Evolutionary conservation across 2,888 invertebrate genomes (phyloP).

Genomic region (Apamea anceps): DNA sequence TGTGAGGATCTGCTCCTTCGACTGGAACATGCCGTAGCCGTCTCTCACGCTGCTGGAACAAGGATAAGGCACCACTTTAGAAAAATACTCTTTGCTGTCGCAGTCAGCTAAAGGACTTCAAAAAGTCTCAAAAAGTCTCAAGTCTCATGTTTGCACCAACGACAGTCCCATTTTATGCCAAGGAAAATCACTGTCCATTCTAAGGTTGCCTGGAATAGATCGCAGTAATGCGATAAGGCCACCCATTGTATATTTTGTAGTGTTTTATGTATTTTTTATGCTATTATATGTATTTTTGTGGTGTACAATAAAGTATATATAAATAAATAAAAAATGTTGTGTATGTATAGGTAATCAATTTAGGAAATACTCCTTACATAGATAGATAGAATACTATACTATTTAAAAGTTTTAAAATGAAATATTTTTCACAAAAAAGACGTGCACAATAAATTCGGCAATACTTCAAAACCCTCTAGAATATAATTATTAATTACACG

Average conservation of each 20-base stretch:
- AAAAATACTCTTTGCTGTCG: background rate
- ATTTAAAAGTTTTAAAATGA: background rate
- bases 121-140: background rate
- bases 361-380: background rate
- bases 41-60: conserved; percentile 52
- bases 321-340: too few relatives aligned
- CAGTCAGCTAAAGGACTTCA: background rate
- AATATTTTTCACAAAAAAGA: background rate
- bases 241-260: too few relatives aligned
- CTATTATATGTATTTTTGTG: too few relatives aligned
- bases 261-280: too few relatives aligned
- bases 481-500: background rate
- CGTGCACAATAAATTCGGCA: background rate
- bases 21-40: conserved; percentile 72
- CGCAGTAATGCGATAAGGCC: too few relatives aligned
- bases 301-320: too few relatives aligned
- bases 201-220: too few relatives aligned
- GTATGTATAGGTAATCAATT: background rate
- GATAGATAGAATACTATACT: background rate
- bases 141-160: too few relatives aligned
- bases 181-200: too few relatives aligned
- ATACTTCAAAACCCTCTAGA: background rate
- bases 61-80: background rate
- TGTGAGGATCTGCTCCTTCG: conserved; percentile 81
- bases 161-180: too few relatives aligned